phyloP scores from a whole-genome alignment of 30 jellyfish, hydroid and myxozoan genomes.

The Catostylus mosaicus region DNA sequence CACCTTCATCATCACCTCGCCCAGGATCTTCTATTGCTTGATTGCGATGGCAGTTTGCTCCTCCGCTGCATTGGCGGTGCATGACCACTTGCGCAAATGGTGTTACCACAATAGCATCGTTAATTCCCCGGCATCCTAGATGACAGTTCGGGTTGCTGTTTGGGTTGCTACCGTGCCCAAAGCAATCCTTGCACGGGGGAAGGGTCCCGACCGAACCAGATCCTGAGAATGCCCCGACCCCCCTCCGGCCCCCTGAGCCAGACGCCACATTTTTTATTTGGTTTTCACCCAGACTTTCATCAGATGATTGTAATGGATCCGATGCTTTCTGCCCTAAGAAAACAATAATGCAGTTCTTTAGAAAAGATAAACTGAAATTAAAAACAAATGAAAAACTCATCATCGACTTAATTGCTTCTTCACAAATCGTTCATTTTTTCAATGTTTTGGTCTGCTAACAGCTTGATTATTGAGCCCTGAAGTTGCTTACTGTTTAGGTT shows the following conservation, averaged over 20 bases:
- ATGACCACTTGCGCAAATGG: not conserved
- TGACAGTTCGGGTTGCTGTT: conserved; percentile 21
- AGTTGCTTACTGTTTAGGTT: too few relatives aligned
- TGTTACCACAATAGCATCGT: not conserved
- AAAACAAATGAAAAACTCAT: too few relatives aligned
- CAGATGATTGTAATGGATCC: not conserved
- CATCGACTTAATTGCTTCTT: too few relatives aligned
- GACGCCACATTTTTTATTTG: not conserved
- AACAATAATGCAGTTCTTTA: too few relatives aligned
- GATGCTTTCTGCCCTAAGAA: too few relatives aligned
- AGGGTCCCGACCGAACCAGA: conserved; percentile 23
- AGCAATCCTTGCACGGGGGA: conserved; percentile 23
- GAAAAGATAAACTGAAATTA: too few relatives aligned
- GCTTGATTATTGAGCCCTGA: too few relatives aligned
- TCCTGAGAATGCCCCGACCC: conserved; percentile 4
- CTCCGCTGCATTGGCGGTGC: not conserved
- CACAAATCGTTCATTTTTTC: too few relatives aligned
- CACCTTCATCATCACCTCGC: too few relatives aligned
- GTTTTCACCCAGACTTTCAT: not conserved
- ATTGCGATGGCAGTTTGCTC: not conserved
- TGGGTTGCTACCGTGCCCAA: conserved; percentile 30
- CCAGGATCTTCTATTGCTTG: not conserved
- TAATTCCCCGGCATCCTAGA: conserved; percentile 11
- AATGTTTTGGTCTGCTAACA: too few relatives aligned
- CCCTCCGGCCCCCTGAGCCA: conserved; percentile 1